Evolutionary conservation across 2,797 vertebrate genomes (phyloP), one percentile per base, ranked within the genome.

Genomic region (Thaleichthys pacificus): DNA sequence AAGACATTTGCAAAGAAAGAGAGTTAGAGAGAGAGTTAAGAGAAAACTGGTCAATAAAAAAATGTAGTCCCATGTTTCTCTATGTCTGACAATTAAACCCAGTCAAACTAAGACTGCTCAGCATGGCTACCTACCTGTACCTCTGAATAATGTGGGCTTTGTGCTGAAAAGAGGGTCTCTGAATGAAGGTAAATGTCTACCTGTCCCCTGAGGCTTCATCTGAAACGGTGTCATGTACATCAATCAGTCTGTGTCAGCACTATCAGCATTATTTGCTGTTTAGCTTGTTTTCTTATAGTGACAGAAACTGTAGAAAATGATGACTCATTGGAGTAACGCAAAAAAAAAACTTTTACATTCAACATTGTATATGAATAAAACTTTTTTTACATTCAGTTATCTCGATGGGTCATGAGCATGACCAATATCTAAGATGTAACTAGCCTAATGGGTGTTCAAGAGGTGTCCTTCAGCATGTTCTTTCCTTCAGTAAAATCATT

Each of bases 161-260:
- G 80, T 77, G 73, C 61, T 56, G 73, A 88, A 75, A 81, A 85
- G 82, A 74, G 72, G 80, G 74, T 77, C 81, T 85, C 81, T 85
- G 71, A 88, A 82, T 68, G 56, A 75, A 76, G 72, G n/a, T 21
- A 77, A 84, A 85, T 84, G 80, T 73, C 76, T 71, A 68, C 75
- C 21, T 65, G 61, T 82, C 82, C 74, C 84, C 0, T 1, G 42
- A 77, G 80, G 78, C 75, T 71, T 82, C 24, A 81, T 71, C 77
- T 70, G 79, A 84, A 80, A 81, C 81, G 65, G 72, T 76, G 80
- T 77, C 80, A 74, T 73, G 57, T 58, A 73, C 71, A 56, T 82
- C 70, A 81, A 72, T 83, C 72, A 81, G 38, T 58, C 32, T 63
- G 26, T 66, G 26, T 66, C 30, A 65, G 63, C 61, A 28, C 54